phyloP scores from a whole-genome alignment of 2,888 invertebrate genomes.

The Spicauda simplicius region DNA sequence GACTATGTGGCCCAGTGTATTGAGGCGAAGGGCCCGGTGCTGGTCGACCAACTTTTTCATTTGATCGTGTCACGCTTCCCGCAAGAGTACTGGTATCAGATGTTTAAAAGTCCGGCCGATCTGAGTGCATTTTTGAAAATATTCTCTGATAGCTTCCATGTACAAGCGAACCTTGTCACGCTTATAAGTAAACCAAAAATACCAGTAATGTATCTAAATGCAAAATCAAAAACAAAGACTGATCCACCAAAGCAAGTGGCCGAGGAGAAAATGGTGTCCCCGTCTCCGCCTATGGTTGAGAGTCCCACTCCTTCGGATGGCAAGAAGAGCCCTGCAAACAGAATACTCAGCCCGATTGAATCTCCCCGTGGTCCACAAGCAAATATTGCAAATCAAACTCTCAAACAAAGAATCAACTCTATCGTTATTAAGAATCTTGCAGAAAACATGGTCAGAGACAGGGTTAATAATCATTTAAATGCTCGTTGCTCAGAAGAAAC shows the following conservation, averaged over 20 bases:
- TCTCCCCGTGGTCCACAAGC: conserved; percentile 78
- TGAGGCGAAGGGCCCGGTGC: conserved; percentile 91
- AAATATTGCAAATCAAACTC: conserved; percentile 88
- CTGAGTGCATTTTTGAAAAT: conserved; percentile 95
- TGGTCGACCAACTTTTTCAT: conserved; percentile 95
- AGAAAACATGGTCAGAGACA: conserved; percentile 89
- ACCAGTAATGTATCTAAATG: conserved; percentile 83
- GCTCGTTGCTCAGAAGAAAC: conserved; percentile 72
- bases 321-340: conserved; percentile 71
- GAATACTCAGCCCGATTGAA: conserved; percentile 82
- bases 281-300: conserved; percentile 65
- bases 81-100: conserved; percentile 91
- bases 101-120: conserved; percentile 96
- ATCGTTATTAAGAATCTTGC: conserved; percentile 95
- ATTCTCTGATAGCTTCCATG: conserved; percentile 97
- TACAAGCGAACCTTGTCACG: conserved; percentile 96
- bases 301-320: conserved; percentile 81
- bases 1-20: conserved; percentile 93
- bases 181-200: conserved; percentile 91
- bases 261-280: conserved; percentile 69
- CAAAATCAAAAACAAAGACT: conserved; percentile 80
- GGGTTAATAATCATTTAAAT: conserved; percentile 78
- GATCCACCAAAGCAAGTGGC: conserved; percentile 78
- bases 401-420: conserved; percentile 95
- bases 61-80: conserved; percentile 91